Base-by-base conservation (phyloP, 2,113 vertebrate species). In the Scopus umbretta region DNA sequence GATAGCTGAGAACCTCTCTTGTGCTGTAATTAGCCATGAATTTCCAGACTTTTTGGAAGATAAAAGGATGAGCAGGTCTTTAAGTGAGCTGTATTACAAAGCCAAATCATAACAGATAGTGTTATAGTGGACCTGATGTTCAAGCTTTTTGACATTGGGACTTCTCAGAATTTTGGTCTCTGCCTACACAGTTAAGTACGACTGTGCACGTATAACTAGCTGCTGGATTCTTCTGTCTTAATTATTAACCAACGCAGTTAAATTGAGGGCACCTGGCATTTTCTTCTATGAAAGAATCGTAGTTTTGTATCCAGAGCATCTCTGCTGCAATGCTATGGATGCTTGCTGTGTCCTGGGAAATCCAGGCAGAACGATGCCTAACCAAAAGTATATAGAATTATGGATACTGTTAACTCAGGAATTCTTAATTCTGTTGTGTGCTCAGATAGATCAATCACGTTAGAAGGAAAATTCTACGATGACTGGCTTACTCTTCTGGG, bases 1-100 rank as follows among this genome's bases (percentile, higher is more conserved):
- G 92, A 90, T 71, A 88, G 67, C 53, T 71, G 75, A 92, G 80
- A 96, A 95, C 59, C n/a, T 86, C 50, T 86, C 50, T 75, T 85
- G 45, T 71, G 59, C 45, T 92, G 20, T 92, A 90, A 95, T 88
- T 92, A 92, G 40, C 76, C 47, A 83, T 21, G 78, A 34, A 92
- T 90, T 80, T 94, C 42, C 78, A 76, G 67, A 73, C 62, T 67
- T 90, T 80, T 63, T 86, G 36, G 19, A 92, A 80, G 55, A 61
- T 68, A 95, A 93, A 90, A 86, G 71, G 32, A 80, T 30, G 16
- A 94, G 14, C 49, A 86, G 40, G 50, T 93, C 79, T 92, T 88
- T 26, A 66, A 66, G 79, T 22, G 47, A 68, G 20, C 63, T 80
- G n/a, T 49, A 29, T 86, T 91, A 68, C 65, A 82, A 93, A 87